A percentile compares a stretch with the other conserved stretches of the same genome.
These are phyloP conservation scores for Crypturellus tataupa DNA, from an alignment of 2,797 vertebrate genomes.

Conservation along the genomic window DNA sequence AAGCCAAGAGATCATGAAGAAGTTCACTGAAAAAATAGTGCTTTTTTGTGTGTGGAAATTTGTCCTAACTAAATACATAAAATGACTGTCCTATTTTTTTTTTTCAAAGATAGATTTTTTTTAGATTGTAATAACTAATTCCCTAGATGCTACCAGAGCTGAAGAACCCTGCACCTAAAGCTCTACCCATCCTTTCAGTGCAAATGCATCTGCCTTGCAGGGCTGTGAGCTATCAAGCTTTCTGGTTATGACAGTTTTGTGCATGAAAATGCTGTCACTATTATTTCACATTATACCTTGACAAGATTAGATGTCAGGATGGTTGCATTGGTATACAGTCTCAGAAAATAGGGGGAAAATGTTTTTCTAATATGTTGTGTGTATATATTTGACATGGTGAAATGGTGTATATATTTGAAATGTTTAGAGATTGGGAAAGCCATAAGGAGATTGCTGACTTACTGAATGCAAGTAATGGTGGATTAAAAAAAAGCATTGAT, in stretches of 20 bases:
- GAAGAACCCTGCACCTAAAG: background rate
- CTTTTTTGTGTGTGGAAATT: background rate
- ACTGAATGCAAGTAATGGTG: background rate
- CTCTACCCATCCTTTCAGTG: background rate
- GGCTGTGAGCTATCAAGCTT: background rate
- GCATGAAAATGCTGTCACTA: background rate
- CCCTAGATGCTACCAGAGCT: background rate
- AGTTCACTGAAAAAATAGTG: background rate
- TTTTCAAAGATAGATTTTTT: background rate
- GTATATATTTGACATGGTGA: background rate
- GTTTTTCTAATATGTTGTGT: background rate
- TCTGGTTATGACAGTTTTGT: background rate
- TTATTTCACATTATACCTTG: background rate
- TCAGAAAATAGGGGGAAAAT: background rate
- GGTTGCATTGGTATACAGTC: background rate
- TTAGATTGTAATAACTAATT: background rate
- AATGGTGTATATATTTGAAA: background rate
- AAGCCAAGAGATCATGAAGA: background rate
- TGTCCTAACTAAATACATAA: background rate
- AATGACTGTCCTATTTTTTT: background rate
- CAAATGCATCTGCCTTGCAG: background rate
- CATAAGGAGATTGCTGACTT: background rate
- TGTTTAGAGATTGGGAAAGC: background rate
- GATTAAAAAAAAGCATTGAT: background rate
- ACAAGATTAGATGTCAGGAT: background rate